Percentiles rank a stretch among this genome's conserved stretches.
These are phyloP conservation scores for Perdix hodgsoniae DNA, from an alignment of 2,797 vertebrate species.

Conservation along the genomic window DNA sequence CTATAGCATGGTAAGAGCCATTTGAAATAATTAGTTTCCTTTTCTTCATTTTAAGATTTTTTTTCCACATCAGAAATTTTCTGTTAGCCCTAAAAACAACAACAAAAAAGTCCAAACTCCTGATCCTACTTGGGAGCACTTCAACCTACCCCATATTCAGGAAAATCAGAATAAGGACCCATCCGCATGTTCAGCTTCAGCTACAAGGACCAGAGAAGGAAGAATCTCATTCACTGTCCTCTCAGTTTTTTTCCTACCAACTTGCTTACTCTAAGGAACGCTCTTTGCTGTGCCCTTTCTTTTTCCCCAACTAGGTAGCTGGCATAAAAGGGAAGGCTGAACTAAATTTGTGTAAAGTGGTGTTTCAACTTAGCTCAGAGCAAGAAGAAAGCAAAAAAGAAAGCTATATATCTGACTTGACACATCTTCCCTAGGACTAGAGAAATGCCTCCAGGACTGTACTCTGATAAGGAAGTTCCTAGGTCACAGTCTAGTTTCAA, in stretches of 20 bases:
- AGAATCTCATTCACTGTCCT: accelerated
- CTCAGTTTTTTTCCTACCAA: background rate
- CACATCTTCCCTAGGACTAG: background rate
- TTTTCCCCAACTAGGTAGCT: background rate
- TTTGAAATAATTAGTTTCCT: background rate
- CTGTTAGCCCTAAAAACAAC: background rate
- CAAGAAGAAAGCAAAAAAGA: background rate
- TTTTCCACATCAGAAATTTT: background rate
- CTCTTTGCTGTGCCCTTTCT: background rate
- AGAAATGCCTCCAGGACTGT: background rate
- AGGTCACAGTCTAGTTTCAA: background rate
- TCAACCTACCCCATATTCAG: background rate
- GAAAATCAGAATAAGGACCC: background rate
- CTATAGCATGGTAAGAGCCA: background rate
- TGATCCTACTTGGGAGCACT: background rate
- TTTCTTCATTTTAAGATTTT: background rate
- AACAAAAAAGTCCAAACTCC: background rate
- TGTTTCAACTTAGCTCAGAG: background rate
- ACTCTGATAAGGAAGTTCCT: background rate
- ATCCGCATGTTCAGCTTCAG: background rate
- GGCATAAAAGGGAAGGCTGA: background rate
- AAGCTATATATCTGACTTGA: background rate
- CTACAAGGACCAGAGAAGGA: background rate
- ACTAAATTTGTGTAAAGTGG: background rate
- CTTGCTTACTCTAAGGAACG: background rate